A percentile compares a stretch with the other conserved stretches of the same genome.
Conservation (phyloP, 1,140 invertebrate genomes). For the Neodiprion pinetum region DNA sequence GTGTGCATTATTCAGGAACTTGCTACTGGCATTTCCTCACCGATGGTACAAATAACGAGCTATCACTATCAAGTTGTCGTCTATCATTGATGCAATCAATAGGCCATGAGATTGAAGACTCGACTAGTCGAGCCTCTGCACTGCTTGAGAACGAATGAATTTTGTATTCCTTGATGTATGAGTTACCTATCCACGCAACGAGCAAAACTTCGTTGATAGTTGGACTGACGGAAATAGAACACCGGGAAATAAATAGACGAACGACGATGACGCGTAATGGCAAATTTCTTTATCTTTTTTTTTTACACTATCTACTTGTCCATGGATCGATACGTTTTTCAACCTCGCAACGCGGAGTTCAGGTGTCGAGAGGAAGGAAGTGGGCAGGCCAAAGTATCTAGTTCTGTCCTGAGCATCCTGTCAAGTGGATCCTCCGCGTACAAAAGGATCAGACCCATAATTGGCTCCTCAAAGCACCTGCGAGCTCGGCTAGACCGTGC, state of each 20-base stretch:
- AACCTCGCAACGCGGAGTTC: too few species aligned
- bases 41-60: not conserved
- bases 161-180: too few species aligned
- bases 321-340: too few species aligned
- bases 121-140: too few species aligned
- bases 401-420: slow-evolving; percentile 59
- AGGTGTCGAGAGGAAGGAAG: slow-evolving; percentile 5
- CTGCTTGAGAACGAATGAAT: too few species aligned
- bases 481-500: slow-evolving; percentile 43
- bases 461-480: slow-evolving; percentile 48
- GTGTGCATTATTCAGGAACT: not conserved
- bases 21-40: not conserved
- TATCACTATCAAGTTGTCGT: not conserved
- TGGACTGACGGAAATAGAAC: too few species aligned
- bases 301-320: too few species aligned
- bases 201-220: too few species aligned
- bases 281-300: too few species aligned
- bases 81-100: slow-evolving; percentile 4
- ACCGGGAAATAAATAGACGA: not conserved
- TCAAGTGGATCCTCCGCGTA: slow-evolving; percentile 55
- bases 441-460: slow-evolving; percentile 61
- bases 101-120: not conserved
- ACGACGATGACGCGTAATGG: not conserved
- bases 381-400: slow-evolving; percentile 36
- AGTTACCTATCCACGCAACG: too few species aligned